phyloP scores from a whole-genome alignment of 2,797 vertebrate species.

The Rhodeus uyekii region DNA sequence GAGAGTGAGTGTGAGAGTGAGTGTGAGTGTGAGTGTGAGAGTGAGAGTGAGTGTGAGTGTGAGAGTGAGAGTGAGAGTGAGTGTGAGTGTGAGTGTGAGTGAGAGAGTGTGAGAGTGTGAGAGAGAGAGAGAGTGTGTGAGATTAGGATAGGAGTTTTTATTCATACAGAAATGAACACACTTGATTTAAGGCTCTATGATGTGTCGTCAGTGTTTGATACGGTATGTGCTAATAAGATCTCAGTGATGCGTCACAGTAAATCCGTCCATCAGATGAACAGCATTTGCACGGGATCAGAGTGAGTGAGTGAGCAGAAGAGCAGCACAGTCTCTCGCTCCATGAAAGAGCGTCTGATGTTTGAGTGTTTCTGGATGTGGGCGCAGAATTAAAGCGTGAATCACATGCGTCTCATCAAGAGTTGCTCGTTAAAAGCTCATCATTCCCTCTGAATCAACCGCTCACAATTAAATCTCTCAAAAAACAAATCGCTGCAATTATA shows the following conservation, averaged over 20 bases:
- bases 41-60: too few relatives aligned
- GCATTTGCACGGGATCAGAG: rapidly evolving
- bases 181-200: background rate
- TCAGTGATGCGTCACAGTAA: background rate
- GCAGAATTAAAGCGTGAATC: background rate
- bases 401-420: background rate
- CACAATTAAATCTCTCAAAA: background rate
- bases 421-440: background rate
- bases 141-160: too few relatives aligned
- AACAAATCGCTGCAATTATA: background rate
- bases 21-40: too few relatives aligned
- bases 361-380: conserved; percentile 1
- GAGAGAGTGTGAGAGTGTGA: too few relatives aligned
- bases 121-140: too few relatives aligned
- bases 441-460: background rate
- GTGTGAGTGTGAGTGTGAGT: too few relatives aligned
- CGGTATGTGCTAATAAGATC: background rate
- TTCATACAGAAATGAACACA: too few relatives aligned
- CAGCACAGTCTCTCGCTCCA: background rate
- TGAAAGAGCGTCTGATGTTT: background rate
- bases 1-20: too few relatives aligned
- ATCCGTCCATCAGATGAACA: background rate
- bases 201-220: too few relatives aligned
- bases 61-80: too few relatives aligned
- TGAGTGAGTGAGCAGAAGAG: background rate